Evolutionary conservation across 2,113 vertebrate species (phyloP).

Genomic region (Merops nubicus): DNA sequence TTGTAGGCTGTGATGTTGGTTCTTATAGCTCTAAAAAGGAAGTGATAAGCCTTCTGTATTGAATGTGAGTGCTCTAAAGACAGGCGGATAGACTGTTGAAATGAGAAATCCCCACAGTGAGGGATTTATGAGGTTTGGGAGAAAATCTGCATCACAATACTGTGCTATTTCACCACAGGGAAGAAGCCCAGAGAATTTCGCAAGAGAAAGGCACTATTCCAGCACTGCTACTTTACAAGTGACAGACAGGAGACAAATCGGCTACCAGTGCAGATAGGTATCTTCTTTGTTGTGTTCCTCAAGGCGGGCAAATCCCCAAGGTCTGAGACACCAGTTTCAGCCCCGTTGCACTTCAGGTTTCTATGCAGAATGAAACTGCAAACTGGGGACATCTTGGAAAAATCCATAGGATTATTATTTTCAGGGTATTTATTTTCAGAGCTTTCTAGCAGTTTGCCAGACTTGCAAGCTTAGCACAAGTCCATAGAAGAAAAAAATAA

Average conservation of each 20-base stretch:
- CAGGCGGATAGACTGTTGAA: conserved; percentile 35
- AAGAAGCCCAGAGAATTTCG: conserved; percentile 28
- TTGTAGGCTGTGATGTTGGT: conserved; percentile 45
- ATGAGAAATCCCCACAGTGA: conserved; percentile 63
- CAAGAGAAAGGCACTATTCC: conserved; percentile 17
- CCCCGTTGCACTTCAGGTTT: not conserved
- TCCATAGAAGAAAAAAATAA: conserved; percentile 13
- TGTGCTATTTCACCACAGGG: conserved; percentile 29
- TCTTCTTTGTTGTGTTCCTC: conserved; percentile 17
- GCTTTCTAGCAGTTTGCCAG: not conserved
- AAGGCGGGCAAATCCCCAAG: not conserved
- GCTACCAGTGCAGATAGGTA: not conserved
- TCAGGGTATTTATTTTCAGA: not conserved
- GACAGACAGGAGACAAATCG: conserved; percentile 16
- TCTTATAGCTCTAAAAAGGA: conserved; percentile 63
- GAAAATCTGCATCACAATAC: conserved; percentile 69
- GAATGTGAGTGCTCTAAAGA: conserved; percentile 54
- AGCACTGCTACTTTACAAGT: conserved; percentile 16
- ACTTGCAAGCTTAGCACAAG: conserved; percentile 54
- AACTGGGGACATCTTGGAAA: not conserved
- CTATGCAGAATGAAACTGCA: conserved; percentile 1
- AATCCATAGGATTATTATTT: not conserved
- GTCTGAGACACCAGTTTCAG: conserved; percentile 7
- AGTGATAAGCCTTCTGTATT: conserved; percentile 54
- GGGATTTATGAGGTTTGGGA: conserved; percentile 64